These are phyloP conservation scores for Linnaemya tessellans DNA, from an alignment of 2,888 invertebrate genomes.

Conservation along the genomic window DNA sequence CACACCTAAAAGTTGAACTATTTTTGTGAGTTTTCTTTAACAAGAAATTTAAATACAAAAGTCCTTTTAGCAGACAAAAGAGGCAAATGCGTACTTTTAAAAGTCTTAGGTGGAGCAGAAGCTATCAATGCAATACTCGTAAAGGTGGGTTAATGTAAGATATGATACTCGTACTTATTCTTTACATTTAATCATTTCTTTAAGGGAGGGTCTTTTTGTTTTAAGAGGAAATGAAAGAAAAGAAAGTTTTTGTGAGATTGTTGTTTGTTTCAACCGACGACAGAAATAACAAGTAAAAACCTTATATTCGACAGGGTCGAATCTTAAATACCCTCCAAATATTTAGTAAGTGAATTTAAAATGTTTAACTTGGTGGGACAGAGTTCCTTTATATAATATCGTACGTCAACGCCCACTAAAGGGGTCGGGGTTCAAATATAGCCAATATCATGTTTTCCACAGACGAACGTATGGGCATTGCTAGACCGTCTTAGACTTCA, in stretches of 20 bases:
- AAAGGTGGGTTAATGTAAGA: conserved; percentile 67
- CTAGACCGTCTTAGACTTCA: too few species aligned
- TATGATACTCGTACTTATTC: conserved; percentile 26
- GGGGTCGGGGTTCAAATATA: too few species aligned
- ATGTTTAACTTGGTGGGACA: too few species aligned
- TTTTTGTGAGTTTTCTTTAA: conserved; percentile 17
- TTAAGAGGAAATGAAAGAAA: conserved; percentile 42
- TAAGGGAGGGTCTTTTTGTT: conserved; percentile 40
- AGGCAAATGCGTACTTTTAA: conserved; percentile 35
- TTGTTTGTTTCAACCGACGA: conserved; percentile 38
- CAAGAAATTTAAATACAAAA: conserved; percentile 37
- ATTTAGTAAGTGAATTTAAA: too few species aligned
- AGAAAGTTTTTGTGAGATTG: conserved; percentile 49
- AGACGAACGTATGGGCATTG: too few species aligned
- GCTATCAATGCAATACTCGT: conserved; percentile 75
- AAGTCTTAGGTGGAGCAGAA: conserved; percentile 82
- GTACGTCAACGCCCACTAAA: too few species aligned
- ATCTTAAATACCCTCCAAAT: too few species aligned
- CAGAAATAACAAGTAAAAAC: too few species aligned
- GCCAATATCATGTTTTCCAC: too few species aligned
- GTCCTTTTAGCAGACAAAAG: conserved; percentile 69
- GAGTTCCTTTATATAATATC: too few species aligned
- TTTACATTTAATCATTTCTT: conserved; percentile 33
- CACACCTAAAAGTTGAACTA: conserved; percentile 2
- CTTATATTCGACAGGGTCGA: too few species aligned